These are phyloP conservation scores for Phycodurus eques DNA, from an alignment of 2,113 vertebrate species.

Conservation along the genomic window DNA sequence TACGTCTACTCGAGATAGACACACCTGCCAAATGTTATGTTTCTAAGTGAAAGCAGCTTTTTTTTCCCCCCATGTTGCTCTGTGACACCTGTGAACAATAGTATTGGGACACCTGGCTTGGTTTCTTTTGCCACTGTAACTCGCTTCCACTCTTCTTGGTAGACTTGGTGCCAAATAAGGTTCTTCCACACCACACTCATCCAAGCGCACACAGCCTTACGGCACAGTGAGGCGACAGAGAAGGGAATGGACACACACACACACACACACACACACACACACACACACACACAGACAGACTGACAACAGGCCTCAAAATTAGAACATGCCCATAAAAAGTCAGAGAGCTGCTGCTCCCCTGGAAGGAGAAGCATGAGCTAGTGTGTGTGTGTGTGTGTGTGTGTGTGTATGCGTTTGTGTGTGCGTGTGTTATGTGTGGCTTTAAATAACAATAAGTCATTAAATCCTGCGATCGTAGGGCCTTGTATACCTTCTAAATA, in stretches of 20 bases:
- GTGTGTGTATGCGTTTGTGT: slow-evolving; percentile 17
- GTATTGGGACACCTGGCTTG: slow-evolving; percentile 1
- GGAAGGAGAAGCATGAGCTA: slow-evolving; percentile 40
- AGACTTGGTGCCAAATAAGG: neutral
- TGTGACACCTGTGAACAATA: neutral
- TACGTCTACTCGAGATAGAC: neutral
- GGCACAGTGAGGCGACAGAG: slow-evolving; percentile 5
- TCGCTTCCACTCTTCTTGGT: neutral
- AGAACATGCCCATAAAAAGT: slow-evolving; percentile 99
- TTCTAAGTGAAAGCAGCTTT: neutral
- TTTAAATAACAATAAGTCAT: neutral
- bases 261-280: slow-evolving; percentile 3
- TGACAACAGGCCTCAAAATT: slow-evolving; percentile 86
- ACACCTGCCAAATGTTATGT: neutral
- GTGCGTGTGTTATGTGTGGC: neutral
- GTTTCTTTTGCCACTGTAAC: neutral
- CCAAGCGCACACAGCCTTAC: neutral
- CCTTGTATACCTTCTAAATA: neutral
- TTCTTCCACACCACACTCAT: neutral
- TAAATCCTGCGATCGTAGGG: neutral
- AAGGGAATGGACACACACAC: slow-evolving; percentile 21
- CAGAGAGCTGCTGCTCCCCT: slow-evolving; percentile 73
- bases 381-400: slow-evolving; percentile 6
- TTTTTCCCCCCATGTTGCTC: neutral
- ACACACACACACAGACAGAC: slow-evolving; percentile 71